A percentile compares a stretch with the other conserved stretches of the same genome.
Evolutionary conservation across 2,888 invertebrate genomes (phyloP).

Genomic region (Heliconius ismenius): DNA sequence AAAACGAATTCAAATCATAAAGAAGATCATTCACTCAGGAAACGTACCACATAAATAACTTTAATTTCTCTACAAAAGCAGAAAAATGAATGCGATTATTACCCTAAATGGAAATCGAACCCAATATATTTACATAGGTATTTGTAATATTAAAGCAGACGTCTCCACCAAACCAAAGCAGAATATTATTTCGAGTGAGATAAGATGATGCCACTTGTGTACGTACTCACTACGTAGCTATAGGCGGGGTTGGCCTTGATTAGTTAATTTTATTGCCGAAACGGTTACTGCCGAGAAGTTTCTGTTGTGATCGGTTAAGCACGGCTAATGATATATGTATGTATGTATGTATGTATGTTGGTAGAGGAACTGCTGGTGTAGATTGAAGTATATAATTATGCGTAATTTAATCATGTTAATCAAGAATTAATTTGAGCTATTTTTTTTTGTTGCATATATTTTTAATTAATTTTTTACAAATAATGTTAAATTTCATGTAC

Average conservation of each 20-base stretch:
- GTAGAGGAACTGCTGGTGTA: no score
- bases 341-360: neutral
- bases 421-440: no score
- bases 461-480: no score
- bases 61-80: no score
- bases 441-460: no score
- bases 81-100: neutral
- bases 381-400: no score
- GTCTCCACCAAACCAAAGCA: neutral
- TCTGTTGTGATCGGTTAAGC: neutral
- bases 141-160: neutral
- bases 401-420: no score
- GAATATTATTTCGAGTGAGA: constrained; percentile 15
- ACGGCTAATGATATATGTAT: neutral
- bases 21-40: no score
- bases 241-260: constrained; percentile 23
- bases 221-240: neutral
- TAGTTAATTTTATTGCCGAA: constrained; percentile 27
- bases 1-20: no score
- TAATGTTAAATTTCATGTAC: no score
- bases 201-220: constrained; percentile 25
- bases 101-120: neutral
- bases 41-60: no score
- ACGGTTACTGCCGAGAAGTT: constrained; percentile 10
- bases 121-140: no score